These are phyloP conservation scores for Nemoura dubitans DNA, from an alignment of 2,888 invertebrate species.

Conservation along the genomic window DNA sequence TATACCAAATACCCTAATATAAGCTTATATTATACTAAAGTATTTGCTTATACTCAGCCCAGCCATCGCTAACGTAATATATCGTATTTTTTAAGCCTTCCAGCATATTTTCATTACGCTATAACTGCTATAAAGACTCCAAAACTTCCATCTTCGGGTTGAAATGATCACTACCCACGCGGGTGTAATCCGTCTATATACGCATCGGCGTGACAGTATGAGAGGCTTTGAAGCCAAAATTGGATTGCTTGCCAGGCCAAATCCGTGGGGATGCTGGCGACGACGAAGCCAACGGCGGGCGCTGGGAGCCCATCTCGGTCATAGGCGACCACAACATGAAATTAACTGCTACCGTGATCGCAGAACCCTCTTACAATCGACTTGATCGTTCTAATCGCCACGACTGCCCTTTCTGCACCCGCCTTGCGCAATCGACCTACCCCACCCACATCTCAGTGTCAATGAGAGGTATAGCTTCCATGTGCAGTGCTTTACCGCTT, in stretches of 20 bases:
- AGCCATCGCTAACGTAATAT: no score
- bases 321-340: background rate
- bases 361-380: background rate
- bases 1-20: no score
- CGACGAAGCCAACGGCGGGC: background rate
- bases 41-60: no score
- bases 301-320: background rate
- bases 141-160: background rate
- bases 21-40: no score
- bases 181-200: background rate
- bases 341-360: background rate
- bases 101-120: background rate
- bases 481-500: background rate
- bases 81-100: background rate
- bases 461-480: background rate
- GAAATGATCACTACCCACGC: background rate
- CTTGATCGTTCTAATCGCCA: background rate
- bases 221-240: background rate
- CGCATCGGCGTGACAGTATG: background rate
- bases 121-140: background rate
- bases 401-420: background rate
- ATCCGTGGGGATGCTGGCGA: background rate
- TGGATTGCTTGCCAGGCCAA: background rate
- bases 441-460: background rate
- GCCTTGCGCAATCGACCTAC: background rate